Evolutionary conservation across 1,140 invertebrate genomes (phyloP), one percentile per base, ranked within the genome.

Genomic region (Apis florea): DNA sequence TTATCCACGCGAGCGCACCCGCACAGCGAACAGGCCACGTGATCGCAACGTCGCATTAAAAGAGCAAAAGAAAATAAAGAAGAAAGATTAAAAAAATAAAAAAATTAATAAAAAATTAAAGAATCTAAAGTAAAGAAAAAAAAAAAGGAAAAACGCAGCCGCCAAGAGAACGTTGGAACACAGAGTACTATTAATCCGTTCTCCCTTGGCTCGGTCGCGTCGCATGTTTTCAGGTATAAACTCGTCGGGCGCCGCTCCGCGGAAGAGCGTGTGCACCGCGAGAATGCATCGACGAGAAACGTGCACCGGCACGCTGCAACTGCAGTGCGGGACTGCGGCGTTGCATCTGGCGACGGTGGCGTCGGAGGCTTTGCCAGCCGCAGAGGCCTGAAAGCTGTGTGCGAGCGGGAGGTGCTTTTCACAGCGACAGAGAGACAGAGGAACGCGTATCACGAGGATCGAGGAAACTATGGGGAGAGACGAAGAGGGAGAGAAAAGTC

Each of bases 321-420:
- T 90, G 91, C 91, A 92, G 88, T 91, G 90, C 89, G 89, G 91
- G 89, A 91, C 90, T 91, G 89, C 86, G 85, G 87, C 79, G 89
- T 83, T 89, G 85, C 86, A 89, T 89, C 85, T 89, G 85, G 83
- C 90, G 85, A 88, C 31, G 78, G 84, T 83, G 76, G 79, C 84
- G 81, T 89, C 81, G 83, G 75, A 87, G 71, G 61, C 53, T 54
- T 81, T 70, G 79, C 73, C 80, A 90, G 79, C 75, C 80, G 79
- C 76, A 84, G 81, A 88, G 84, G 82, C 78, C 80, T 81, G 80
- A 87, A 89, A 88, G 82, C 84, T 53, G 54, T 49, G 67, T 67
- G 72, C 63, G 71, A 68, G 69, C 63, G 73, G 70, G 67, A 82
- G 66, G 49, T 68, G 70, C 56, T 88, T 83, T 84, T 79, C 83